phyloP scores from a whole-genome alignment of 2,888 invertebrate genomes.

The Bruchidius siliquastri region DNA sequence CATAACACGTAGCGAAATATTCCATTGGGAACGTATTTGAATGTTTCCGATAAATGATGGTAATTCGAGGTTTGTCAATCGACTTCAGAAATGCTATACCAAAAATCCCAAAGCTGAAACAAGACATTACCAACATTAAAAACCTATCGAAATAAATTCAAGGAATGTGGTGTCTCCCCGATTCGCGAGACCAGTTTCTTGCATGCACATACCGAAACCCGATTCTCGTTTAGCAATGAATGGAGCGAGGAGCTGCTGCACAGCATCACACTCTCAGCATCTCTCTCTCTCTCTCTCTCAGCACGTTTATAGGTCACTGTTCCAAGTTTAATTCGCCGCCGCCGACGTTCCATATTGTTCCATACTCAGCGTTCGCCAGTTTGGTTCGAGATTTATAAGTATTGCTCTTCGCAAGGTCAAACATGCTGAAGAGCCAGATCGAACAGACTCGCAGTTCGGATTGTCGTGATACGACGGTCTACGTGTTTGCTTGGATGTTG shows the following conservation, averaged over 20 bases:
- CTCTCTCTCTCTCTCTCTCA: neutral
- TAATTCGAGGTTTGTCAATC: too few relatives aligned
- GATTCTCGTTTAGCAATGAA: neutral
- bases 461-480: too few relatives aligned
- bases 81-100: too few relatives aligned
- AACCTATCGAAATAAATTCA: neutral
- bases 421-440: neutral
- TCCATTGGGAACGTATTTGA: too few relatives aligned
- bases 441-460: neutral
- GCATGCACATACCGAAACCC: neutral
- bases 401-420: neutral
- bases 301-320: conserved; percentile 25
- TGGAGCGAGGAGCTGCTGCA: neutral
- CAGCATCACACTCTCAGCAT: neutral
- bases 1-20: too few relatives aligned
- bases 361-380: neutral
- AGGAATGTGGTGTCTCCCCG: neutral
- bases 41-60: too few relatives aligned
- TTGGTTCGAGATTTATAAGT: neutral
- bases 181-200: neutral
- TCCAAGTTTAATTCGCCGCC: conserved; percentile 25
- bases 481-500: too few relatives aligned
- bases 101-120: too few relatives aligned
- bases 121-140: too few relatives aligned
- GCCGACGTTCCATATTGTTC: neutral